These are phyloP conservation scores for Epinotia bilunana DNA, from an alignment of 2,888 invertebrate genomes.

Conservation along the genomic window DNA sequence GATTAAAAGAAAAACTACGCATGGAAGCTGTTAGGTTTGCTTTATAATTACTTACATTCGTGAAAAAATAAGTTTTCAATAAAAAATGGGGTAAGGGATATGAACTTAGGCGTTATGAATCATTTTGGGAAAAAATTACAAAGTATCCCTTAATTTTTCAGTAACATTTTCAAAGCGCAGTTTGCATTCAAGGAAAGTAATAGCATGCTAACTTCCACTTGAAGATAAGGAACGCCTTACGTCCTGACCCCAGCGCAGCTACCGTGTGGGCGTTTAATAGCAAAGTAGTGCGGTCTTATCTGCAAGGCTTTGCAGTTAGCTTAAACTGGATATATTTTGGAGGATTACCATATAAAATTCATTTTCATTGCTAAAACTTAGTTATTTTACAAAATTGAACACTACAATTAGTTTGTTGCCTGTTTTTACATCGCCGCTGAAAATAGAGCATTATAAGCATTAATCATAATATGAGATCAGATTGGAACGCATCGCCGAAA, in stretches of 20 bases:
- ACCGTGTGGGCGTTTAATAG: slow-evolving; percentile 25
- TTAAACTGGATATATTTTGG: slow-evolving; percentile 22
- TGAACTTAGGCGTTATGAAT: too few relatives aligned
- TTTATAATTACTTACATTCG: too few relatives aligned
- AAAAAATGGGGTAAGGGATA: too few relatives aligned
- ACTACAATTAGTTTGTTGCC: neutral
- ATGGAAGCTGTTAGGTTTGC: too few relatives aligned
- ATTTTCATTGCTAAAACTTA: neutral
- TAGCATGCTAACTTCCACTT: slow-evolving; percentile 4
- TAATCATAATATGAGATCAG: slow-evolving; percentile 10
- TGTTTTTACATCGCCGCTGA: slow-evolving; percentile 1
- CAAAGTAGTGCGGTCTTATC: slow-evolving; percentile 26
- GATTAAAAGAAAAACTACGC: too few relatives aligned
- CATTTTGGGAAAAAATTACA: too few relatives aligned
- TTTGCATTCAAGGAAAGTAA: neutral
- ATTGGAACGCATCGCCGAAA: slow-evolving; percentile 1
- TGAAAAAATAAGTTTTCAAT: too few relatives aligned
- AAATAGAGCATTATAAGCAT: neutral
- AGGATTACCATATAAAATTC: neutral
- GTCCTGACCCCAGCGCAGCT: slow-evolving; percentile 13
- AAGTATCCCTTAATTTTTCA: neutral
- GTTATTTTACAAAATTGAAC: neutral
- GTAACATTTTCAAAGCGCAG: neutral
- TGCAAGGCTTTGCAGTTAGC: slow-evolving; percentile 25
- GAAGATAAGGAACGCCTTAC: slow-evolving; percentile 22